A percentile compares a stretch with the other conserved stretches of the same genome.
phyloP scores from a whole-genome alignment of 2,888 invertebrate genomes.

The Acrocera orbiculus region DNA sequence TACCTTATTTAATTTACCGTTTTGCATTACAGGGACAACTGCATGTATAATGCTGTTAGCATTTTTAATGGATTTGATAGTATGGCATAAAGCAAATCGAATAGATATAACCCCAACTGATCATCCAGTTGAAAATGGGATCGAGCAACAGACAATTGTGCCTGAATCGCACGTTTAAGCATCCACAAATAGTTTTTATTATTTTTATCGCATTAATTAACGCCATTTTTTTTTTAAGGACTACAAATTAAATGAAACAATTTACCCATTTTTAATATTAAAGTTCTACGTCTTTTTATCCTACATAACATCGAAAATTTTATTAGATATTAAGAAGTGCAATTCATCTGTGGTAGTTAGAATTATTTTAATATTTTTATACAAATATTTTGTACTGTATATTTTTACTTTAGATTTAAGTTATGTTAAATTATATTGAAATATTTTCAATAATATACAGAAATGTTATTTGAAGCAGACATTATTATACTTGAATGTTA shows the following conservation, averaged over 20 bases:
- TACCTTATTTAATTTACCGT: slow-evolving; percentile 1
- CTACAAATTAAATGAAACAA: background rate
- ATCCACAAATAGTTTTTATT: background rate
- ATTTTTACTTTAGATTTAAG: too few relatives aligned
- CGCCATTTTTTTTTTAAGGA: slow-evolving; percentile 1
- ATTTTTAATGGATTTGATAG: slow-evolving; percentile 72
- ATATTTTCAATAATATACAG: too few relatives aligned
- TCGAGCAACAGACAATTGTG: slow-evolving; percentile 14
- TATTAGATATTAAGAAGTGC: slow-evolving; percentile 13
- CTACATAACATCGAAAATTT: slow-evolving; percentile 3
- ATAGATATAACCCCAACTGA: slow-evolving; percentile 45
- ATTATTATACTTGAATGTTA: too few relatives aligned
- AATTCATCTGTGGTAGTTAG: slow-evolving; percentile 32
- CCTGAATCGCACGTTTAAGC: slow-evolving; percentile 3
- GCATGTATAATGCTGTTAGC: slow-evolving; percentile 71
- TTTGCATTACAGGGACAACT: slow-evolving; percentile 50
- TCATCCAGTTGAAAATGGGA: slow-evolving; percentile 20
- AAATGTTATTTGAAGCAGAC: too few relatives aligned
- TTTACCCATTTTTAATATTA: slow-evolving; percentile 1
- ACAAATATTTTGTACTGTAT: slow-evolving; percentile 4
- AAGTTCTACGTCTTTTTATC: background rate
- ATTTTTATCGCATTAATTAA: background rate
- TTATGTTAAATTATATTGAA: too few relatives aligned
- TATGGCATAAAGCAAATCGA: slow-evolving; percentile 76
- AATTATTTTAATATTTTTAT: slow-evolving; percentile 23